Evolutionary conservation across 2,113 vertebrate genomes (phyloP).

Genomic region (Fregetta grallaria): DNA sequence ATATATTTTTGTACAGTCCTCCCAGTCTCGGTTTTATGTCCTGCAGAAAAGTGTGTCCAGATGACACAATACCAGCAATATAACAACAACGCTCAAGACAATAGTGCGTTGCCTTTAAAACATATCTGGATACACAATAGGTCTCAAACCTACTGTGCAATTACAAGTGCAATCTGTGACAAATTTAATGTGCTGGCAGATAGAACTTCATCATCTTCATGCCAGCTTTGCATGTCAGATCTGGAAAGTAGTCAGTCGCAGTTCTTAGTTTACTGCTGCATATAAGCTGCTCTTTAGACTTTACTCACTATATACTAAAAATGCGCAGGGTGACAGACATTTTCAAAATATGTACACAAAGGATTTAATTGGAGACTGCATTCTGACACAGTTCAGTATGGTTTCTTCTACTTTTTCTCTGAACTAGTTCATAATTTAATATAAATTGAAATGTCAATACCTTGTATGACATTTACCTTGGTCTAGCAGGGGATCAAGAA

Average conservation of each 20-base stretch:
- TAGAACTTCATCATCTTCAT: neutral
- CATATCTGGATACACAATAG: neutral
- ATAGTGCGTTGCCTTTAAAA: neutral
- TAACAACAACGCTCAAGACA: neutral
- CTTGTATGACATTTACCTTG: constrained; percentile 46
- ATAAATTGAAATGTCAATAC: constrained; percentile 51
- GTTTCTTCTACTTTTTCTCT: neutral
- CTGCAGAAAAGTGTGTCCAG: neutral
- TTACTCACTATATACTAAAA: neutral
- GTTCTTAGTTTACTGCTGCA: neutral
- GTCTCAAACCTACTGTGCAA: neutral
- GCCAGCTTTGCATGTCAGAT: neutral
- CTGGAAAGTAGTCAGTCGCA: neutral
- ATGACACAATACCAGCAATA: neutral
- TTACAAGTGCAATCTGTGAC: neutral
- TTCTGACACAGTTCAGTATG: neutral
- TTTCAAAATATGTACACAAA: neutral
- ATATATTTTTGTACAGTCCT: neutral
- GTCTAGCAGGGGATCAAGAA: neutral
- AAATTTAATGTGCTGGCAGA: neutral
- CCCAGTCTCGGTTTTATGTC: neutral
- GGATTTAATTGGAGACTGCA: neutral
- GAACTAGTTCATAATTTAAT: constrained; percentile 14
- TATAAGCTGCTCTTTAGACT: neutral
- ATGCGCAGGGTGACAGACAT: neutral